Evolutionary conservation across 2,888 invertebrate species (phyloP).

Genomic region (Catocala fraxini): DNA sequence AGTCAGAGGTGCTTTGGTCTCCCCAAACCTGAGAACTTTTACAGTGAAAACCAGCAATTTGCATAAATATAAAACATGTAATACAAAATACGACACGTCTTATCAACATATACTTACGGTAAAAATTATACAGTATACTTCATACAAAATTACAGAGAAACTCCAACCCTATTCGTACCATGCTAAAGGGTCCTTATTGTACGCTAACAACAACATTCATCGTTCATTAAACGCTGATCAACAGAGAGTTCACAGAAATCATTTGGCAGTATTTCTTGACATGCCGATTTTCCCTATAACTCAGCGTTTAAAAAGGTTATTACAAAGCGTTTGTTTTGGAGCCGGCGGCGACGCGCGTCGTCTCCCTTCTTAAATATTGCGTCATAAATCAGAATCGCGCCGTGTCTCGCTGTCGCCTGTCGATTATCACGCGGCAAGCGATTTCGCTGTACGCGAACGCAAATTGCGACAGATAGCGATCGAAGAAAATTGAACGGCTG

Average conservation of each 20-base stretch:
- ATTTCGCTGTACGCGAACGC: conserved; percentile 56
- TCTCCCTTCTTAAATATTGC: conserved; percentile 68
- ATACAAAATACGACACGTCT: too few species aligned
- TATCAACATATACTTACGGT: too few species aligned
- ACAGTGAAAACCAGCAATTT: too few species aligned
- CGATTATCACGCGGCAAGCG: conserved; percentile 73
- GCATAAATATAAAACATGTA: too few species aligned
- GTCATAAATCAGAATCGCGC: conserved; percentile 73
- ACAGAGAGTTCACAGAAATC: neutral
- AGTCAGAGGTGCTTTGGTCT: too few species aligned
- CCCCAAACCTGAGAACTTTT: too few species aligned
- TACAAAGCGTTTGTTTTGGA: conserved; percentile 51
- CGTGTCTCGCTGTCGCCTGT: conserved; percentile 72
- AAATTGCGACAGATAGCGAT: conserved; percentile 66
- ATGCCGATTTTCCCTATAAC: conserved; percentile 44
- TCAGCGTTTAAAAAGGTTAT: conserved; percentile 49
- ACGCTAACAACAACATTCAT: too few species aligned
- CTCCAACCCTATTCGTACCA: too few species aligned
- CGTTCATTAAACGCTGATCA: neutral
- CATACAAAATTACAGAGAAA: too few species aligned
- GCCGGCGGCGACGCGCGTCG: conserved; percentile 54
- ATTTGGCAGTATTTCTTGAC: conserved; percentile 23
- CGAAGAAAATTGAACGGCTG: conserved; percentile 58
- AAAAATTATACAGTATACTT: too few species aligned
- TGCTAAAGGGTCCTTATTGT: too few species aligned